Conservation (phyloP, 2,888 invertebrate genomes). For the Drosophila subsilvestris region DNA sequence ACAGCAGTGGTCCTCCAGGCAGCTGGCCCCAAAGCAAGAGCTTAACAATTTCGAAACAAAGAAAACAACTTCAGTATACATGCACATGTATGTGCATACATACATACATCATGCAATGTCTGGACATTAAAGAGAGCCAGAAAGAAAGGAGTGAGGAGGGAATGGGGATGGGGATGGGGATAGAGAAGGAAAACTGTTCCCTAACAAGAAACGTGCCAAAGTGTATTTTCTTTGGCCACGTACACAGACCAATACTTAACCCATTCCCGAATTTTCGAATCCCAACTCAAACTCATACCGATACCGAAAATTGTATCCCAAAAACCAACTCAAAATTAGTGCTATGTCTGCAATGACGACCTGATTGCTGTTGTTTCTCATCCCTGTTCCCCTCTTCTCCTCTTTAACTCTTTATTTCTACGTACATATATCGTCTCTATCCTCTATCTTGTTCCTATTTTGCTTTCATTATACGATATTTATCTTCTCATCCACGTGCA, state of each 20-base stretch:
- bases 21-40: constrained; percentile 40
- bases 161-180: neutral
- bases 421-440: neutral
- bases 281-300: constrained; percentile 23
- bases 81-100: constrained; percentile 23
- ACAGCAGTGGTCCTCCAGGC: constrained; percentile 55
- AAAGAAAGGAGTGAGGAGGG: constrained; percentile 3
- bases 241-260: constrained; percentile 41
- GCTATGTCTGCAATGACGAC: constrained; percentile 68
- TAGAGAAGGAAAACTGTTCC: constrained; percentile 54
- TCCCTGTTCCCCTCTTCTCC: neutral
- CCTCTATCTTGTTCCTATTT: constrained; percentile 60
- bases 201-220: constrained; percentile 80
- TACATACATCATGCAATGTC: constrained; percentile 56
- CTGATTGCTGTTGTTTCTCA: constrained; percentile 66
- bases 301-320: constrained; percentile 47
- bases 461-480: constrained; percentile 80
- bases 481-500: constrained; percentile 82
- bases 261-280: neutral
- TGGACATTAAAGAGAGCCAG: constrained; percentile 18
- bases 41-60: constrained; percentile 18
- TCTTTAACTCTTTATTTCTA: too few relatives aligned
- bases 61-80: constrained; percentile 32
- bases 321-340: constrained; percentile 73
- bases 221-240: constrained; percentile 78